A percentile compares a stretch with the other conserved stretches of the same genome.
Evolutionary conservation across 2,113 vertebrate species (phyloP).

Genomic region (Scalopus aquaticus): DNA sequence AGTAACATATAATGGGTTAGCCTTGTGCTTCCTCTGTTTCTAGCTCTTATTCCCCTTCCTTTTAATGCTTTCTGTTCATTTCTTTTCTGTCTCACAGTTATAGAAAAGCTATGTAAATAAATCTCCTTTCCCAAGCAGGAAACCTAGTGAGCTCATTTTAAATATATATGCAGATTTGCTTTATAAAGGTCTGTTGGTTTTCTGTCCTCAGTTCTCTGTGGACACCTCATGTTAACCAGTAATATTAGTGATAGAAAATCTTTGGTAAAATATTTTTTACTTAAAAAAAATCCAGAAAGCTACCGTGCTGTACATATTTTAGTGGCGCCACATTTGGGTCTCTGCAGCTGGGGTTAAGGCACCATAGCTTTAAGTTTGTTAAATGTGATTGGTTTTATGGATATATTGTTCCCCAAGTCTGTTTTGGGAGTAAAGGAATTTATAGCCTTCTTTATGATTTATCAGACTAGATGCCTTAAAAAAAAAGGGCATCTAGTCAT

Average conservation of each 20-base stretch:
- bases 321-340: background rate
- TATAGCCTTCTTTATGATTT: background rate
- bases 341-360: background rate
- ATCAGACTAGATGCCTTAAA: background rate
- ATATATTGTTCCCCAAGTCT: background rate
- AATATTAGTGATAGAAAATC: background rate
- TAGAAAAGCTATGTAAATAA: background rate
- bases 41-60: background rate
- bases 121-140: background rate
- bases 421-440: background rate
- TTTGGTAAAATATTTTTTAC: background rate
- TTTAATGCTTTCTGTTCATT: background rate
- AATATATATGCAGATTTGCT: background rate
- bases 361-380: too few relatives aligned
- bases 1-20: background rate
- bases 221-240: background rate
- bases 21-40: background rate
- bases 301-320: background rate
- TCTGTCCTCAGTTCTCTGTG: background rate
- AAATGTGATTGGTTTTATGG: too few relatives aligned
- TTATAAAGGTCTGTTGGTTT: background rate
- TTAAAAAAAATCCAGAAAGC: background rate
- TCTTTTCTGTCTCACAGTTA: background rate
- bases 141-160: background rate
- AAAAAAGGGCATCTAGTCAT: background rate